These are phyloP conservation scores for Leiothrix lutea DNA, from an alignment of 2,113 vertebrate species.

Conservation along the genomic window DNA sequence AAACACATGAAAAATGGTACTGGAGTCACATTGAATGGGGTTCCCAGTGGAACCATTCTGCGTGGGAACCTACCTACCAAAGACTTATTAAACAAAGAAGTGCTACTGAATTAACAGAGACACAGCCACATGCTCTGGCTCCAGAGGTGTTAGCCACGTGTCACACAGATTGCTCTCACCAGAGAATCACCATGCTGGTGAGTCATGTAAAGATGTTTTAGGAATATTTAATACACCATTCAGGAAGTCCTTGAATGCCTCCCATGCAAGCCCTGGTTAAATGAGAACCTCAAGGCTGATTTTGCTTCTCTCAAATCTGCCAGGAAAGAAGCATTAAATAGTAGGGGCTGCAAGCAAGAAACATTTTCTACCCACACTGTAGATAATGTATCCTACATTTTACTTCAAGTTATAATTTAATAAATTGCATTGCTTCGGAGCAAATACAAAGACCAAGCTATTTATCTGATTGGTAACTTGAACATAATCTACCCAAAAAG, in stretches of 20 bases:
- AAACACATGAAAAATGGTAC: fast-evolving
- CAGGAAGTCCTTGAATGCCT: background rate
- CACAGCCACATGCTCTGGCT: background rate
- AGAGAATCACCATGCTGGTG: background rate
- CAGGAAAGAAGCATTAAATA: background rate
- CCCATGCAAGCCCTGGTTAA: background rate
- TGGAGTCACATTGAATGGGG: background rate
- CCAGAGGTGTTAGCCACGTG: background rate
- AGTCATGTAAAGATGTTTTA: background rate
- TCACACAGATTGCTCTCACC: background rate
- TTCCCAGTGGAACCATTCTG: background rate
- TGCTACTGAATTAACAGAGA: background rate
- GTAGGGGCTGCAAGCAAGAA: background rate
- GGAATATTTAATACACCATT: background rate
- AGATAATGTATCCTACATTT: background rate
- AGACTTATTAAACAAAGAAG: background rate
- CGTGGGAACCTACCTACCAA: background rate
- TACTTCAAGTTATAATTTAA: background rate
- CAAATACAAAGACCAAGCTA: background rate
- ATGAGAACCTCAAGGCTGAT: background rate
- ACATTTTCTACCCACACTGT: background rate
- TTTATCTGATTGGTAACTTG: background rate
- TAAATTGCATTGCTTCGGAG: background rate
- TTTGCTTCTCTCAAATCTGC: background rate
- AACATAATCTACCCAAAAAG: background rate